These are phyloP conservation scores for Meloe dianella DNA, from an alignment of 2,888 invertebrate species.

Conservation along the genomic window DNA sequence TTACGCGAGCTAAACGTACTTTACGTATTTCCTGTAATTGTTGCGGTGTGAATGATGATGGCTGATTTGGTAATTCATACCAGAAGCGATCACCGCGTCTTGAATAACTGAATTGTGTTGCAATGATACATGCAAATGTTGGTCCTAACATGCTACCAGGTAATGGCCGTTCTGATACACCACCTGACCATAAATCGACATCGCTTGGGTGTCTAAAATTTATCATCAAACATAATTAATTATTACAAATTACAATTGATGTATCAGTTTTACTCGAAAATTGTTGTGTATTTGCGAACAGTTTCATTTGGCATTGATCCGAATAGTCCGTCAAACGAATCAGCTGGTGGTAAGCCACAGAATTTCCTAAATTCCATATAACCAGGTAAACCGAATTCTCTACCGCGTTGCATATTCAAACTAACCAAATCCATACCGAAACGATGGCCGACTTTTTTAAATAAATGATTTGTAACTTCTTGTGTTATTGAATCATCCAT, in stretches of 20 bases:
- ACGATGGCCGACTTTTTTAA: constrained; percentile 76
- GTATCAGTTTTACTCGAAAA: constrained; percentile 79
- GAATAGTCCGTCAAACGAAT: constrained; percentile 79
- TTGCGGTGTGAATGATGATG: constrained; percentile 87
- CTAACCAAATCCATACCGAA: constrained; percentile 91
- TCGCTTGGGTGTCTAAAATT: constrained; percentile 79
- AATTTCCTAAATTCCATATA: constrained; percentile 93
- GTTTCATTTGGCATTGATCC: constrained; percentile 91
- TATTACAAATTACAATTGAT: constrained; percentile 1
- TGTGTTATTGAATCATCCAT: constrained; percentile 94
- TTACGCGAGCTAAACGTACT: constrained; percentile 78
- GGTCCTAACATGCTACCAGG: constrained; percentile 94
- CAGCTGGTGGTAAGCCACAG: constrained; percentile 82
- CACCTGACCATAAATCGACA: constrained; percentile 94
- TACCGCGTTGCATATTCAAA: constrained; percentile 91
- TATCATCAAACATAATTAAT: constrained; percentile 5
- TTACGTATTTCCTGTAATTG: constrained; percentile 86
- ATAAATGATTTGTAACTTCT: constrained; percentile 89
- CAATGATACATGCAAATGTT: constrained; percentile 92
- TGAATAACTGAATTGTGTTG: constrained; percentile 88
- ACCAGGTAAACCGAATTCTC: constrained; percentile 89
- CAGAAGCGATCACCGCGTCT: constrained; percentile 92
- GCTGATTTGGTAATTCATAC: constrained; percentile 92
- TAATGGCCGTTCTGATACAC: constrained; percentile 87
- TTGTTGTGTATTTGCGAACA: constrained; percentile 78